Base-by-base conservation (phyloP, 2,888 invertebrate species). In the Helleia helle region DNA sequence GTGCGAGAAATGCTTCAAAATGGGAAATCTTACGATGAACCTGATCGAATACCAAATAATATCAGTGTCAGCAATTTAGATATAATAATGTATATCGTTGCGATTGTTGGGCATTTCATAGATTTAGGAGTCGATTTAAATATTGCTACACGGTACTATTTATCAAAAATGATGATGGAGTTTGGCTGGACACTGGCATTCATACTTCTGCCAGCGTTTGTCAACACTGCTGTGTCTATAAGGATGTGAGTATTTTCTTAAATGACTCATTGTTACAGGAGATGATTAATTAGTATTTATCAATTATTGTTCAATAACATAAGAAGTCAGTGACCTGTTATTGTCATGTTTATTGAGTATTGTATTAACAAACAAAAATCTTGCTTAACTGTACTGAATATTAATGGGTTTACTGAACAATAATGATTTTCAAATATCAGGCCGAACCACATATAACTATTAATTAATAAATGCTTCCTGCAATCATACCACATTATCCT, bases 171-270 rank as follows among this genome's bases (percentile, higher is more conserved):
- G 56, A 71, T 84, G 48, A 73, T 75, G 38, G 91, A 90, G 66
- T 93, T 92, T 59, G 79, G 86, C 14, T 88, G 90, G 71, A 93
- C 93, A 1, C 63, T 91, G 31, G 85, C 84, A 24, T 91, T 93
- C 59, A 90, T 93, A 50, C 74, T 92, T 34, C 65, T 92, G 52
- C 93, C 93, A 34, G 91, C 93, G 0, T 80, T 93, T 48, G 88
- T 93, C 17, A 93, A 91, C 65, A 92, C 91, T 7, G 87, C 89
- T 7, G 89, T 93, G 39, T 93, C 92, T 38, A 86, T 90, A 49
- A 75, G 90, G 68, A 93, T 93, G 93, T 91, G 71, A 85, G 87
- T 86, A 44, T 18, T 2, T 29, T 38, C 2, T 28, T n/a, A 2
- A 4, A 15, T 25, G 14, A 31, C 13, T 42, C 15, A 18, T 15